Evolutionary conservation across 2,797 vertebrate genomes (phyloP).

Genomic region (Sus cebifrons): DNA sequence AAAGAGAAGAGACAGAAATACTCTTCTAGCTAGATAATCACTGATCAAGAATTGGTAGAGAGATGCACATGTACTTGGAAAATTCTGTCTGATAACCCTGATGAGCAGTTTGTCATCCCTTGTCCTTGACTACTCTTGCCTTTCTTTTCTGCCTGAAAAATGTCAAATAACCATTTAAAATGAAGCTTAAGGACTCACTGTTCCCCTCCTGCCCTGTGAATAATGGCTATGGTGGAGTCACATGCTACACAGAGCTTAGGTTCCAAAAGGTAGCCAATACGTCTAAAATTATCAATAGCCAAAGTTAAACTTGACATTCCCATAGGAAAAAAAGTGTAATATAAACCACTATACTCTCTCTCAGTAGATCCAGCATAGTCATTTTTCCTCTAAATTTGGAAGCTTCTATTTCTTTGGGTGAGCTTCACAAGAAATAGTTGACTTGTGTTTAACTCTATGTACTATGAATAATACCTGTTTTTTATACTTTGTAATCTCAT

Average conservation of each 20-base stretch:
- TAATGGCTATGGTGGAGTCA: not conserved
- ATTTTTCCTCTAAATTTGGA: slow-evolving; percentile 17
- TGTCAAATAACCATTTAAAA: not conserved
- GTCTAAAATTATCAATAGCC: not conserved
- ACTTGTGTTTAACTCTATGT: not conserved
- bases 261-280: not conserved
- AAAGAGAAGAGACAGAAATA: not conserved
- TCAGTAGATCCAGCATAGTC: not conserved
- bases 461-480: not conserved
- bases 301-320: not conserved
- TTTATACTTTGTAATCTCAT: not conserved
- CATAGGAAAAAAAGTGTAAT: not conserved
- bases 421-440: not conserved
- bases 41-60: not conserved
- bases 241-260: not conserved
- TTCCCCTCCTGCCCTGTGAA: not conserved
- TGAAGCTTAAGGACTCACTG: not conserved
- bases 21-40: not conserved
- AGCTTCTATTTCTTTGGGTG: not conserved
- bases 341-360: not conserved
- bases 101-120: not conserved
- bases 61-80: not conserved
- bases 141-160: not conserved
- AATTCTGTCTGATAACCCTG: not conserved
- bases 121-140: not conserved